Conservation (phyloP, 2,113 vertebrate genomes). For the Mus musculus region DNA sequence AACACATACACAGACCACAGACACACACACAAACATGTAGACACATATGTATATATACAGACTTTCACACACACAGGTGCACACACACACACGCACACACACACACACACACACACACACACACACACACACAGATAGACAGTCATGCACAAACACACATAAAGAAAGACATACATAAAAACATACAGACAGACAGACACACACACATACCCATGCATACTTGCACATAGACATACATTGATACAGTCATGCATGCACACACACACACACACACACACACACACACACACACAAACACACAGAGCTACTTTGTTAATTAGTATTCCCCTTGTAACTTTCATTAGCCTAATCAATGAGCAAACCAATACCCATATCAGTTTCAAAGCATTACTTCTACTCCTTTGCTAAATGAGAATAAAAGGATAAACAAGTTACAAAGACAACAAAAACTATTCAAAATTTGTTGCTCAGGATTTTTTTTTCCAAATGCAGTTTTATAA, state of each 20-base stretch:
- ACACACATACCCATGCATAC: too few relatives aligned
- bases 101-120: fast-evolving
- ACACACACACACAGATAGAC: background rate
- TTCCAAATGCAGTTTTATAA: slow-evolving; percentile 70
- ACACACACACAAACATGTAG: background rate
- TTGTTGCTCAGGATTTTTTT: background rate
- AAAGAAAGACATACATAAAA: background rate
- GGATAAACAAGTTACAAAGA: background rate
- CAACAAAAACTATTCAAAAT: background rate
- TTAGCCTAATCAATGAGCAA: slow-evolving; percentile 56
- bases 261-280: too few relatives aligned
- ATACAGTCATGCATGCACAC: too few relatives aligned
- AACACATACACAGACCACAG: too few relatives aligned
- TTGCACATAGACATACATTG: too few relatives aligned
- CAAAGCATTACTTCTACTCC: background rate
- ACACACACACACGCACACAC: background rate
- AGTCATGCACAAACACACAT: background rate
- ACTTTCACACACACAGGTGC: too few relatives aligned
- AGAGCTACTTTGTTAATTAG: slow-evolving; percentile 71
- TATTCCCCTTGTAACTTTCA: slow-evolving; percentile 75
- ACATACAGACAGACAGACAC: background rate
- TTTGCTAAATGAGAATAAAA: background rate
- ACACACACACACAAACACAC: too few relatives aligned
- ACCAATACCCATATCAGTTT: slow-evolving; percentile 3
- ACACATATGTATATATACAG: too few relatives aligned